Evolutionary conservation across 2,888 invertebrate species (phyloP).

Genomic region (Aproaerema taeniolella): DNA sequence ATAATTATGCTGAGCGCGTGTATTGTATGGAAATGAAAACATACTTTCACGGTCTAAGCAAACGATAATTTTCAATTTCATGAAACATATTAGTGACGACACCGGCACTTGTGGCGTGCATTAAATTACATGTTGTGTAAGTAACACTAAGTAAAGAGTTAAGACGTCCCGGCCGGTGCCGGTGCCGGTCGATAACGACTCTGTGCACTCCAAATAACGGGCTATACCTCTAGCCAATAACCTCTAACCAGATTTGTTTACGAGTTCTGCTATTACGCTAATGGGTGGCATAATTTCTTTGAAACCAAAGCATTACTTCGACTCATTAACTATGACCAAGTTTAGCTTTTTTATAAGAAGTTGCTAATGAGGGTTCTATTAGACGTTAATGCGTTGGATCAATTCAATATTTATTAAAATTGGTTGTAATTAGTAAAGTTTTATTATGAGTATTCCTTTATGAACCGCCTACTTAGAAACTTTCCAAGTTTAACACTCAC

Average conservation of each 20-base stretch:
- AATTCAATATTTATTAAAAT: too few species aligned
- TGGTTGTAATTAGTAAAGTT: too few species aligned
- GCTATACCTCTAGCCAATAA: background rate
- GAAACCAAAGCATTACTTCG: too few species aligned
- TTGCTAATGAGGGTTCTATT: too few species aligned
- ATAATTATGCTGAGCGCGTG: too few species aligned
- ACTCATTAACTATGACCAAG: too few species aligned
- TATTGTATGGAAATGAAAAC: too few species aligned
- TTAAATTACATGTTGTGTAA: conserved; percentile 6
- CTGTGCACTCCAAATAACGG: background rate
- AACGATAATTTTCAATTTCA: conserved; percentile 3
- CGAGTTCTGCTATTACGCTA: background rate
- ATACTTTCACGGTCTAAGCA: conserved; percentile 3
- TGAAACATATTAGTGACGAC: conserved; percentile 7
- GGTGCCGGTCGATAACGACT: background rate
- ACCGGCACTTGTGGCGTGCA: conserved; percentile 8
- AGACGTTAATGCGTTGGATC: too few species aligned
- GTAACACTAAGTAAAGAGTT: background rate
- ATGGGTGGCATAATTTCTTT: too few species aligned
- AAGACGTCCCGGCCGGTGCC: background rate
- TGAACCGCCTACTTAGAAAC: conserved; percentile 15
- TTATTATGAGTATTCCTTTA: conserved; percentile 2
- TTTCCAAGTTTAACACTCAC: conserved; percentile 29
- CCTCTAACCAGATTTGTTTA: background rate
- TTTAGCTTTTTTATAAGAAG: too few species aligned